phyloP scores from a whole-genome alignment of 2,888 invertebrate genomes.

The Microctonus brassicae region DNA sequence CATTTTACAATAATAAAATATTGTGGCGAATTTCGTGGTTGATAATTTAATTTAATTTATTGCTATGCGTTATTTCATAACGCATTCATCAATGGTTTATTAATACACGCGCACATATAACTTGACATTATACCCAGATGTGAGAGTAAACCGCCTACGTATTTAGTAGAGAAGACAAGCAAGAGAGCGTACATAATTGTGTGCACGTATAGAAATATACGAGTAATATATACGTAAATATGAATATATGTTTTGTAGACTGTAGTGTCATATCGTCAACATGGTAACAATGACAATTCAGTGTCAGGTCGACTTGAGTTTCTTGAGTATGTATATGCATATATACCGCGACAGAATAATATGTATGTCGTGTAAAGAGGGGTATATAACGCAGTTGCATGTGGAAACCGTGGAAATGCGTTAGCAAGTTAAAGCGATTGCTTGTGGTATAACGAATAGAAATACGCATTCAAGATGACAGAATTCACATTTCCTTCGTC shows the following conservation, averaged over 20 bases:
- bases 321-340: background rate
- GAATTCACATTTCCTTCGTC: background rate
- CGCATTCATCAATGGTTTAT: slow-evolving; percentile 54
- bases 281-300: slow-evolving; percentile 38
- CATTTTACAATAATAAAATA: background rate
- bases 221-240: background rate
- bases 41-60: slow-evolving; percentile 51
- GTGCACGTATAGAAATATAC: no score
- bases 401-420: slow-evolving; percentile 53
- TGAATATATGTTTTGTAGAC: background rate
- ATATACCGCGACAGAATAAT: background rate
- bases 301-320: slow-evolving; percentile 28
- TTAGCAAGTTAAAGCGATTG: slow-evolving; percentile 52
- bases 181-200: slow-evolving; percentile 3
- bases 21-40: no score
- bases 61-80: slow-evolving; percentile 44
- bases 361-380: background rate
- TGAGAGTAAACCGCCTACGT: slow-evolving; percentile 51
- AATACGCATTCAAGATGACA: slow-evolving; percentile 31
- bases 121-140: no score
- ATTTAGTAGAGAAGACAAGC: slow-evolving; percentile 49
- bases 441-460: slow-evolving; percentile 44
- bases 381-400: slow-evolving; percentile 48
- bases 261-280: slow-evolving; percentile 16
- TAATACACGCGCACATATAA: slow-evolving; percentile 53